Evolutionary conservation across 2,888 invertebrate species (phyloP).

Genomic region (Rhynchonema sp.): DNA sequence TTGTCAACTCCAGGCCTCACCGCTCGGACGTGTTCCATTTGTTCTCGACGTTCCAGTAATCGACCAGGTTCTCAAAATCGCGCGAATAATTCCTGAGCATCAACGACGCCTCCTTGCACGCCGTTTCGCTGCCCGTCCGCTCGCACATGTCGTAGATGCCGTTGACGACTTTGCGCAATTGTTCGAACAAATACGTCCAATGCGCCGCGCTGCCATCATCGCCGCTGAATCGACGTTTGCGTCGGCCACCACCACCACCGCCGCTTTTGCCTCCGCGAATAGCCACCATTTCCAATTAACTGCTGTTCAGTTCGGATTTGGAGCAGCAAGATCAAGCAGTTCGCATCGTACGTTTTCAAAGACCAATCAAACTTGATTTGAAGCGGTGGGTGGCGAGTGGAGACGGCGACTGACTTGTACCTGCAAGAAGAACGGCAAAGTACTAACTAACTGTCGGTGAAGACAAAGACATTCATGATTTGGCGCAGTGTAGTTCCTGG

Average conservation of each 20-base stretch:
- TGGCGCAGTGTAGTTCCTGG: no score
- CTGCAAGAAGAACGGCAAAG: no score
- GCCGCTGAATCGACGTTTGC: background rate
- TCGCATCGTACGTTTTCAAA: no score
- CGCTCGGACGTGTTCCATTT: background rate
- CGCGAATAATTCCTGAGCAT: conserved; percentile 79
- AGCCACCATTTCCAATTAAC: background rate
- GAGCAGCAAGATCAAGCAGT: no score
- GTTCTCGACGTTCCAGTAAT: conserved; percentile 34
- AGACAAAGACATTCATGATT: no score
- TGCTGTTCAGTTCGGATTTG: background rate
- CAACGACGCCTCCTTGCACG: conserved; percentile 78
- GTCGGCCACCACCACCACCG: no score
- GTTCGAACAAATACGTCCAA: conserved; percentile 86
- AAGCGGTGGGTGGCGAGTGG: no score
- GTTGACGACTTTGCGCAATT: conserved; percentile 71
- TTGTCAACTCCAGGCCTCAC: no score
- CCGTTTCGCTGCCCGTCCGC: conserved; percentile 72
- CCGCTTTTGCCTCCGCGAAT: background rate
- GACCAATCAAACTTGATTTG: no score
- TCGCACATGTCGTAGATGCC: conserved; percentile 91
- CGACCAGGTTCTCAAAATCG: conserved; percentile 77
- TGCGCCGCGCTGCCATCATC: conserved; percentile 34
- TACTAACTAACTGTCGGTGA: no score
- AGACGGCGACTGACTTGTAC: no score